Evolutionary conservation across 2,888 invertebrate genomes (phyloP), one percentile per base, ranked within the genome.

Genomic region (Acanthosepion pharaonis): DNA sequence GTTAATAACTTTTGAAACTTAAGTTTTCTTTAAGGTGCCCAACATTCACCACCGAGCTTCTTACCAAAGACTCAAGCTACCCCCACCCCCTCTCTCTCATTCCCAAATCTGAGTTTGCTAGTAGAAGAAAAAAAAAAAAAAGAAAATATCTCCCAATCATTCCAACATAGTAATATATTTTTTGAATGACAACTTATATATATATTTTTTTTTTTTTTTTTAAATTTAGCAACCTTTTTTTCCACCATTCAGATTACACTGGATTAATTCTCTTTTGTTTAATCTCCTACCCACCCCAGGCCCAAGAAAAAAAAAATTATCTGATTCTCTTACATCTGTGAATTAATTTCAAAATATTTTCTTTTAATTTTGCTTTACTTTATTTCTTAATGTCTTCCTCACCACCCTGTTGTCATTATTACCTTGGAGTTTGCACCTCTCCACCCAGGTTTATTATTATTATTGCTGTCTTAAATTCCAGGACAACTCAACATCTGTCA

Each of bases 141-240:
- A 42, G 2, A 42, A 42, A 42, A 42, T 0, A 42, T 3, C 42
- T 42, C 42, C n/a, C n/a, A n/a, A 78, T 78, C 78, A 78, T 78
- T 78, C 78, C n/a, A 78, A 78, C n/a, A 78, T n/a, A n/a, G 59
- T 59, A n/a, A 78, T 78, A 78, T 78, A 78, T 78, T 78, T 78
- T 78, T 78, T 59, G 59, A 78, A 78, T n/a, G n/a, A 78, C 15
- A 28, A n/a, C 11, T 3, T 5, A 18, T 78, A n/a, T 33, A 33
- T 33, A n/a, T n/a, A n/a, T 78, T 78, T 78, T 78, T 33, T n/a
- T 8, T 33, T 78, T n/a, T n/a, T n/a, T n/a, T n/a, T 23, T 59
- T 33, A 33, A 55, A 15, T 42, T 42, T 42, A 42, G 2, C 1
- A 4, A 51, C 3, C 8, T 6, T 51, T 51, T 15, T 51, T 51